Percentiles rank a stretch among this genome's conserved stretches.
Conservation (phyloP, 2,797 vertebrate species). For the Synanceia verrucosa region DNA sequence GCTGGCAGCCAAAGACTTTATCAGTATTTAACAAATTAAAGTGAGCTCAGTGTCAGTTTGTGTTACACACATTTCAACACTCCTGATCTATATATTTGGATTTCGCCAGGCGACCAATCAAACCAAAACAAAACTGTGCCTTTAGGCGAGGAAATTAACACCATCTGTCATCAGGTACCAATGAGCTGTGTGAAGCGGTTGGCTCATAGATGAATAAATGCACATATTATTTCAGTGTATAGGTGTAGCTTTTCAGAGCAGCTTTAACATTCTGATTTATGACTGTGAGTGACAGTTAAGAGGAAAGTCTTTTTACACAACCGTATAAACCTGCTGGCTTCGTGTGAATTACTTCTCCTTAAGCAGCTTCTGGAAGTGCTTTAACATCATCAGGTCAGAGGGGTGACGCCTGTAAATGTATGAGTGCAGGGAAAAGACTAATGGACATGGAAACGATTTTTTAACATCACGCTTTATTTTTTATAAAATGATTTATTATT, state of each 20-base stretch:
- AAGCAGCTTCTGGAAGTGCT: background rate
- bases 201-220: background rate
- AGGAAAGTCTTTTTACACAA: conserved; percentile 8
- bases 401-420: background rate
- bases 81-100: background rate
- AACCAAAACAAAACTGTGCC: conserved; percentile 10
- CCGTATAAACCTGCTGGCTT: background rate
- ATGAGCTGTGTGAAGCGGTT: background rate
- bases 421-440: background rate
- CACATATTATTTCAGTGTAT: background rate
- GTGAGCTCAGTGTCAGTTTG: background rate
- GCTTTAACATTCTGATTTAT: conserved; percentile 10
- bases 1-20: background rate
- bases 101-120: conserved; percentile 4
- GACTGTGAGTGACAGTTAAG: background rate
- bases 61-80: conserved; percentile 11
- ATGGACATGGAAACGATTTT: too few relatives aligned
- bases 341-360: background rate
- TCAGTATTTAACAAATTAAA: background rate
- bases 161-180: background rate
- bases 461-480: background rate
- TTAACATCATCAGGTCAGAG: background rate
- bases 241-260: background rate
- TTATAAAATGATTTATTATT: too few relatives aligned
- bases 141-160: conserved; percentile 24